Base-by-base conservation (phyloP, 2,888 invertebrate species). In the Ormyrus labotus region DNA sequence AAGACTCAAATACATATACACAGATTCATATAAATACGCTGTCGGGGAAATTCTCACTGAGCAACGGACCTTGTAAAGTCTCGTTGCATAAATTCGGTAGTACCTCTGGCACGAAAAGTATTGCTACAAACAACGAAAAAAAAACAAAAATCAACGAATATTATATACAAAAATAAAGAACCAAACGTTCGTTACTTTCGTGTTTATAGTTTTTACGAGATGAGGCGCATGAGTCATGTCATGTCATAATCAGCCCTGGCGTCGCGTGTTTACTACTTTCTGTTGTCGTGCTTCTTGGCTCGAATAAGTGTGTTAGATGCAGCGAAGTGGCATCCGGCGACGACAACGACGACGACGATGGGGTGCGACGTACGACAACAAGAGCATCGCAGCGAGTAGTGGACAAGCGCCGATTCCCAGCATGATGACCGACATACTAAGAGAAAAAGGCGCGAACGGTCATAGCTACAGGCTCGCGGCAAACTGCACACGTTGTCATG, bases 401-500 rank as follows among this genome's bases (percentile, higher is more conserved):
- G 8, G 55, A 19, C 71, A 71, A 55, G 13, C 55, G 72, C 51
- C 53, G 53, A 63, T 19, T 8, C 47, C 48, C 45, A 45, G n/a
- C 11, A 10, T 10, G n/a, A 34, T 11, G 13, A 51, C 51, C 11
- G 82, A 80, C 84, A 83, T 84, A 88, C 86, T 89, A 90, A 86
- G 90, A 88, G 86, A 94, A 91, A 89, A 93, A 94, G 78, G 94
- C 94, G 87, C 94, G 92, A 67, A 95, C 93, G 60, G 93, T 93
- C 85, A 94, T 95, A 84, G 93, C 92, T 86, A 96, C 94, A 74
- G 93, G 93, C 86, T 94, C 92, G 80, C 98, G 94, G 92, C 98
- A 98, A 87, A 98, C 94, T 60, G 97, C 97, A 91, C 98, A 98
- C 86, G 94, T 95, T 85, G 94, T 94, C 79, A 98, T 94, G 75